Evolutionary conservation across 2,888 invertebrate genomes (phyloP).

Genomic region (Tachystola acroxantha): DNA sequence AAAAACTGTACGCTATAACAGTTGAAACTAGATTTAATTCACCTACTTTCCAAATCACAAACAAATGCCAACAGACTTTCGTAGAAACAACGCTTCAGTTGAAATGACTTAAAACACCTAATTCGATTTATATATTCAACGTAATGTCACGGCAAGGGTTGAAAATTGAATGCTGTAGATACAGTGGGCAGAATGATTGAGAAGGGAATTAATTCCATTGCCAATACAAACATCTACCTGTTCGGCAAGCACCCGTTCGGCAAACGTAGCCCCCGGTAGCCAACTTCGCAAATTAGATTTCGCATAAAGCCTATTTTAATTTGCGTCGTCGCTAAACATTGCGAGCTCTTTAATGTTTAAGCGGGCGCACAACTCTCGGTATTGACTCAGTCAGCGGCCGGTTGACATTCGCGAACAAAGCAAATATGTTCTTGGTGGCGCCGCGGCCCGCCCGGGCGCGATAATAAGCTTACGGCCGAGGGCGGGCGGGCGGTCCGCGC

Average conservation of each 20-base stretch:
- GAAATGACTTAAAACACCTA: no score
- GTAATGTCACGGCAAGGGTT: slow-evolving; percentile 7
- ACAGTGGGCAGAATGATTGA: slow-evolving; percentile 28
- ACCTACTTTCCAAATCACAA: no score
- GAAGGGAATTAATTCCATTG: slow-evolving; percentile 69
- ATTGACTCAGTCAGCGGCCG: slow-evolving; percentile 47
- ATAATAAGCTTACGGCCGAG: slow-evolving; percentile 69
- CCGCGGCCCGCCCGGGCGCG: slow-evolving; percentile 36
- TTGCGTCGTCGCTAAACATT: slow-evolving; percentile 71
- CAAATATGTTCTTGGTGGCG: slow-evolving; percentile 61
- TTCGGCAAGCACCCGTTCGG: slow-evolving; percentile 43
- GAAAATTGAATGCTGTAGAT: not conserved
- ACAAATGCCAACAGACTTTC: no score
- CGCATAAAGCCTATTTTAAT: slow-evolving; percentile 76
- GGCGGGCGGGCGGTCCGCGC: slow-evolving; percentile 38
- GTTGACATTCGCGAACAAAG: slow-evolving; percentile 64
- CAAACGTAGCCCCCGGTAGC: slow-evolving; percentile 54
- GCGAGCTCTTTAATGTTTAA: slow-evolving; percentile 72
- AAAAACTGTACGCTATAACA: no score
- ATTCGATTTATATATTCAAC: no score
- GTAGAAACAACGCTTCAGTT: no score
- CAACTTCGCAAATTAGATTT: slow-evolving; percentile 75
- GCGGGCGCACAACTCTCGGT: slow-evolving; percentile 53
- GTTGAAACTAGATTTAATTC: no score
- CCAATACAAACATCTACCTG: slow-evolving; percentile 65